These are phyloP conservation scores for Nymphalis polychloros DNA, from an alignment of 2,888 invertebrate species.

Conservation along the genomic window DNA sequence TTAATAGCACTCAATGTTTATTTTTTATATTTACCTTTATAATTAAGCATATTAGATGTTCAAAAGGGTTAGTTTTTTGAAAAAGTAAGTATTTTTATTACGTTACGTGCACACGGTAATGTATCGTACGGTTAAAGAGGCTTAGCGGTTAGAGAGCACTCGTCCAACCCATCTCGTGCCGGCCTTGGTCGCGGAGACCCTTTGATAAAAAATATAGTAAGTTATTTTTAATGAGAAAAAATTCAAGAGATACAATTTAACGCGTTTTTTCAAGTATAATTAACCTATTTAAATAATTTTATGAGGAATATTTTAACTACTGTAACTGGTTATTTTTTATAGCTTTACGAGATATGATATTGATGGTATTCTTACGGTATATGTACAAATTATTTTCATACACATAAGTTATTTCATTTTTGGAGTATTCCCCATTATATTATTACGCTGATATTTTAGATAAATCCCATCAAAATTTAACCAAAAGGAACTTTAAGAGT, in stretches of 20 bases:
- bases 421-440: too few relatives aligned
- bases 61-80: background rate
- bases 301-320: background rate
- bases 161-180: slow-evolving; percentile 26
- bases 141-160: slow-evolving; percentile 28
- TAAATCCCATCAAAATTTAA: background rate
- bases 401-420: too few relatives aligned
- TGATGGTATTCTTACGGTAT: too few relatives aligned
- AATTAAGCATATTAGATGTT: slow-evolving; percentile 6
- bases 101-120: slow-evolving; percentile 22
- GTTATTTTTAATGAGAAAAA: slow-evolving; percentile 19
- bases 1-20: background rate
- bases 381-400: too few relatives aligned
- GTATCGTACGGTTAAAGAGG: slow-evolving; percentile 28
- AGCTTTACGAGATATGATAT: too few relatives aligned
- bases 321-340: too few relatives aligned
- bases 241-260: slow-evolving; percentile 12
- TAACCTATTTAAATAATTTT: slow-evolving; percentile 29
- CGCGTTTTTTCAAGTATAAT: slow-evolving; percentile 22
- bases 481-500: background rate
- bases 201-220: slow-evolving; percentile 32
- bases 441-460: too few relatives aligned
- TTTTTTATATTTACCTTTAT: background rate
- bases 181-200: slow-evolving; percentile 31
- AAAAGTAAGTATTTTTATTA: slow-evolving; percentile 27